Evolutionary conservation across 1,140 invertebrate genomes (phyloP).

Genomic region (Ridgeia piscesae): DNA sequence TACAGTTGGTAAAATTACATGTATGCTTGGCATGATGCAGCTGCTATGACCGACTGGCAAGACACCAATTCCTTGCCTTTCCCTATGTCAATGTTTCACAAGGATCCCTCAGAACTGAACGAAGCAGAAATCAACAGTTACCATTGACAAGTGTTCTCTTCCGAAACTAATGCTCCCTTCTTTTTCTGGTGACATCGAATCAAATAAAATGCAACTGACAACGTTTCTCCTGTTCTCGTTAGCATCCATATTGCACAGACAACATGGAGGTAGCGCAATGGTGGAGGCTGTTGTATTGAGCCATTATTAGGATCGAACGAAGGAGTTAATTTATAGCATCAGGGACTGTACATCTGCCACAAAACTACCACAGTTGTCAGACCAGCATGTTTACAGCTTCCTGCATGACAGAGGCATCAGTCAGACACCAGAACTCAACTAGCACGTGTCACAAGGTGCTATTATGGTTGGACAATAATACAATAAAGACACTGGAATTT

Average conservation of each 20-base stretch:
- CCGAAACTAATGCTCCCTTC: background rate
- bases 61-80: background rate
- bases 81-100: background rate
- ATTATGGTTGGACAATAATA: background rate
- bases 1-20: background rate
- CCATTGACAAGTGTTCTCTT: background rate
- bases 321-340: background rate
- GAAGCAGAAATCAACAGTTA: background rate
- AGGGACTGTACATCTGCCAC: background rate
- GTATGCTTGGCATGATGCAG: background rate
- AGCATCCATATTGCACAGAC: background rate
- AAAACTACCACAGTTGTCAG: background rate
- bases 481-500: background rate
- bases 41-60: background rate
- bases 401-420: background rate
- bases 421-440: background rate
- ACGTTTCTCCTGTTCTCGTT: background rate
- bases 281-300: background rate
- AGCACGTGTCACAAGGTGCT: background rate
- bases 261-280: background rate
- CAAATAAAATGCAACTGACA: background rate
- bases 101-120: background rate
- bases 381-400: background rate
- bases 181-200: background rate
- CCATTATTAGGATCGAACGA: background rate